A percentile compares a stretch with the other conserved stretches of the same genome.
These are phyloP conservation scores for Caenorhabditis sp. DNA, from an alignment of 2,888 invertebrate species.

Conservation along the genomic window DNA sequence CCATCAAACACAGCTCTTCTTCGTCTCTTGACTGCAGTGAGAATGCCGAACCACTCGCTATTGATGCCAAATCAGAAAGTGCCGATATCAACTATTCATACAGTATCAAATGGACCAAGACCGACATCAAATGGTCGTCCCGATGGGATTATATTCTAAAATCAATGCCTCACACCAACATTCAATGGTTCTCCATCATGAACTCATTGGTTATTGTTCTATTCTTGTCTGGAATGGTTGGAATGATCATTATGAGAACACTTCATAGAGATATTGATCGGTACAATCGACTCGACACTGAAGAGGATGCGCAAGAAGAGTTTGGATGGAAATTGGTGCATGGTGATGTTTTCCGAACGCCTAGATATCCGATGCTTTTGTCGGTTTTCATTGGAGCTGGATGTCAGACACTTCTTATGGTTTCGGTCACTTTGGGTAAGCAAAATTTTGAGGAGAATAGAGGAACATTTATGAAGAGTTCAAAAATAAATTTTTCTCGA, in stretches of 20 bases:
- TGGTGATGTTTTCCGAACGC: conserved; percentile 78
- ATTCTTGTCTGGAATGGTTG: conserved; percentile 98
- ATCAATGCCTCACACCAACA: conserved; percentile 91
- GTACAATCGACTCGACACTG: conserved; percentile 84
- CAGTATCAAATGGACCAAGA: conserved; percentile 80
- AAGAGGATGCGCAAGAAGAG: conserved; percentile 83
- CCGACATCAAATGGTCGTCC: conserved; percentile 88
- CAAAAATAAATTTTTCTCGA: no score
- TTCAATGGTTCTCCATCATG: conserved; percentile 80
- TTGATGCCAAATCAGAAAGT: conserved; percentile 75
- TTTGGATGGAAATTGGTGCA: conserved; percentile 79
- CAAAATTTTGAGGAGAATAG: no score
- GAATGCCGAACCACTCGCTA: conserved; percentile 78
- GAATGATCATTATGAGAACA: conserved; percentile 95
- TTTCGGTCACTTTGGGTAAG: conserved; percentile 84
- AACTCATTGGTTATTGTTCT: conserved; percentile 90
- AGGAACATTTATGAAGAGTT: no score
- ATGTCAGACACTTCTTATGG: conserved; percentile 94
- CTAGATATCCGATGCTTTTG: conserved; percentile 90
- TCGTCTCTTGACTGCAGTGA: conserved; percentile 70
- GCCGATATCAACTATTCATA: conserved; percentile 84
- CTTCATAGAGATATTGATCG: conserved; percentile 97
- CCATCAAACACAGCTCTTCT: conserved; percentile 68
- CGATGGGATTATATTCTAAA: conserved; percentile 99
- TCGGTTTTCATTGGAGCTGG: conserved; percentile 96